Evolutionary conservation across 2,888 invertebrate genomes (phyloP).

Genomic region (Tyria jacobaeae): DNA sequence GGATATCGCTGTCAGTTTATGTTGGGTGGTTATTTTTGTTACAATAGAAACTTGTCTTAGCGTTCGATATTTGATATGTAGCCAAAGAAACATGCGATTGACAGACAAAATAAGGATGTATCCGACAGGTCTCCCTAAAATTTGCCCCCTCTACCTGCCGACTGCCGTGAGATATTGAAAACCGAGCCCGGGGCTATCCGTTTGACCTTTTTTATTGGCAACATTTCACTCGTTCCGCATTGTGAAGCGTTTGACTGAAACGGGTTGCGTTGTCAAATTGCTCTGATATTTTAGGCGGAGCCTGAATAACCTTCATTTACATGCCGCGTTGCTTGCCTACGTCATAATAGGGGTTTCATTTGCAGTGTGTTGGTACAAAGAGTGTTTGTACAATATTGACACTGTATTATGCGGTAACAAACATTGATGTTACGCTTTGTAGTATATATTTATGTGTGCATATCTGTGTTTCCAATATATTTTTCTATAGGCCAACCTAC

Average conservation of each 20-base stretch:
- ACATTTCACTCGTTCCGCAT: slow-evolving; percentile 82
- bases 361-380: slow-evolving; percentile 47
- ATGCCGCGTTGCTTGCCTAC: slow-evolving; percentile 60
- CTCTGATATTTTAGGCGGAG: slow-evolving; percentile 71
- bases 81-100: slow-evolving; percentile 65
- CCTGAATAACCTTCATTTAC: slow-evolving; percentile 70
- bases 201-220: slow-evolving; percentile 83
- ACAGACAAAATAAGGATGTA: slow-evolving; percentile 75
- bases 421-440: slow-evolving; percentile 25
- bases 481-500: slow-evolving; percentile 4
- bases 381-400: slow-evolving; percentile 42
- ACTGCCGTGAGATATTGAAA: slow-evolving; percentile 81
- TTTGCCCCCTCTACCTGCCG: slow-evolving; percentile 61
- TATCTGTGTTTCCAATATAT: slow-evolving; percentile 17
- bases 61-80: slow-evolving; percentile 46
- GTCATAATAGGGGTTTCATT: slow-evolving; percentile 63
- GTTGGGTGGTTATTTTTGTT: slow-evolving; percentile 8
- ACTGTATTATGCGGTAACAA: slow-evolving; percentile 43
- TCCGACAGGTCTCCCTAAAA: slow-evolving; percentile 64
- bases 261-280: slow-evolving; percentile 79
- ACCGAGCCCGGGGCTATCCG: slow-evolving; percentile 73
- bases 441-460: slow-evolving; percentile 6
- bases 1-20: neutral
- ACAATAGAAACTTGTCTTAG: slow-evolving; percentile 12
- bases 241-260: slow-evolving; percentile 75